Conservation (phyloP, 2,113 vertebrate species). For the Cochlearius cochlearius region DNA sequence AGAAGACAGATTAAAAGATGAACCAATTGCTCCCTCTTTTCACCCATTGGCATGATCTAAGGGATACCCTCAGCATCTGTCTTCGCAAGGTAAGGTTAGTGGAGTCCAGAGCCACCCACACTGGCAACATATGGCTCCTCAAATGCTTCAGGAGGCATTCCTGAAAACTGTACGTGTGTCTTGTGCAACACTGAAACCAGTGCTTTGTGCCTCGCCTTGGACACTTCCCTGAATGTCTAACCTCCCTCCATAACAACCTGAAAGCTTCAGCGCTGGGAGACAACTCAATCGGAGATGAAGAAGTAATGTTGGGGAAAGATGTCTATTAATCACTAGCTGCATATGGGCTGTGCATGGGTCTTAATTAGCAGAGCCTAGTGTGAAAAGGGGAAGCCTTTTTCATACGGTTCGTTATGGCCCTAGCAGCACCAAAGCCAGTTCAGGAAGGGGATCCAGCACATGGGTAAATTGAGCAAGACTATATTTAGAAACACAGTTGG, state of each 20-base stretch:
- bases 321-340: neutral
- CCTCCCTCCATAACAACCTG: fast-evolving
- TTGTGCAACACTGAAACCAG: neutral
- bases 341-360: neutral
- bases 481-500: neutral
- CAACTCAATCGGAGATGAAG: neutral
- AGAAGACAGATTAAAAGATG: neutral
- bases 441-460: neutral
- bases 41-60: neutral
- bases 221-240: neutral
- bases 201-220: neutral
- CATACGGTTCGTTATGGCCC: neutral
- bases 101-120: neutral
- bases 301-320: neutral
- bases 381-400: neutral
- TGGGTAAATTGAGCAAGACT: neutral
- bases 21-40: conserved; percentile 4
- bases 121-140: neutral
- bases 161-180: neutral
- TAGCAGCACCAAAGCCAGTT: neutral
- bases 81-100: neutral
- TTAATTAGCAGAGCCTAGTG: neutral
- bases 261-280: neutral
- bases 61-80: neutral
- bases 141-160: neutral